These are phyloP conservation scores for Spea bombifrons DNA, from an alignment of 2,113 vertebrate genomes.

Conservation along the genomic window DNA sequence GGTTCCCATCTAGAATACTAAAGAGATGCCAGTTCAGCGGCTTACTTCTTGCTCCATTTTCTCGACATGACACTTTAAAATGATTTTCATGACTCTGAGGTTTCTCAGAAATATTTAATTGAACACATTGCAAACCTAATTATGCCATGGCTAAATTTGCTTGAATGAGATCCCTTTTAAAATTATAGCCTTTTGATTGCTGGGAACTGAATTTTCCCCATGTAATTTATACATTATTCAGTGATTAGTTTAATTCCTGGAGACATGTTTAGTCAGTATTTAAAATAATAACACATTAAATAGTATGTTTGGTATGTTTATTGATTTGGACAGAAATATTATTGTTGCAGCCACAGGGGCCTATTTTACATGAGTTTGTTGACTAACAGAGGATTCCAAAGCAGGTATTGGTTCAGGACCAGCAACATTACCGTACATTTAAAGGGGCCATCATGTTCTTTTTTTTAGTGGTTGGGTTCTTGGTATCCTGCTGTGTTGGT, in stretches of 20 bases:
- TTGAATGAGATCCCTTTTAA: conserved; percentile 68
- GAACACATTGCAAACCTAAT: conserved; percentile 62
- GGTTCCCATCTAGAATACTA: conserved; percentile 15
- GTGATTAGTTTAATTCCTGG: conserved; percentile 73
- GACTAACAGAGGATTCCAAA: conserved; percentile 5
- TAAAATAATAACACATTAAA: conserved; percentile 58
- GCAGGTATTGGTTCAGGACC: no score
- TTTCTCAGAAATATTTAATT: conserved; percentile 54
- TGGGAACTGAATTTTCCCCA: conserved; percentile 60
- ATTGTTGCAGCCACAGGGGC: conserved; percentile 50
- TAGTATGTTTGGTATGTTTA: conserved; percentile 54
- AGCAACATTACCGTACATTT: no score
- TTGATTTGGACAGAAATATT: conserved; percentile 53
- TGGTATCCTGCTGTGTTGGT: no score
- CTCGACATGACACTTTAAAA: conserved; percentile 24
- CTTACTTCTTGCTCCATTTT: conserved; percentile 20
- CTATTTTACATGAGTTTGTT: conserved; percentile 28
- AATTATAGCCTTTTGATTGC: conserved; percentile 67
- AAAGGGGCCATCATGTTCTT: no score
- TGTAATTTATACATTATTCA: conserved; percentile 69
- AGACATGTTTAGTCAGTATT: conserved; percentile 67
- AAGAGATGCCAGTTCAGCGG: conserved; percentile 6
- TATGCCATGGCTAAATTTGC: conserved; percentile 63
- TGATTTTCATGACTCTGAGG: conserved; percentile 51
- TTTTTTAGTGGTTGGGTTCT: no score